phyloP scores from a whole-genome alignment of 2,888 invertebrate species.

The Limnephilus rhombicus region DNA sequence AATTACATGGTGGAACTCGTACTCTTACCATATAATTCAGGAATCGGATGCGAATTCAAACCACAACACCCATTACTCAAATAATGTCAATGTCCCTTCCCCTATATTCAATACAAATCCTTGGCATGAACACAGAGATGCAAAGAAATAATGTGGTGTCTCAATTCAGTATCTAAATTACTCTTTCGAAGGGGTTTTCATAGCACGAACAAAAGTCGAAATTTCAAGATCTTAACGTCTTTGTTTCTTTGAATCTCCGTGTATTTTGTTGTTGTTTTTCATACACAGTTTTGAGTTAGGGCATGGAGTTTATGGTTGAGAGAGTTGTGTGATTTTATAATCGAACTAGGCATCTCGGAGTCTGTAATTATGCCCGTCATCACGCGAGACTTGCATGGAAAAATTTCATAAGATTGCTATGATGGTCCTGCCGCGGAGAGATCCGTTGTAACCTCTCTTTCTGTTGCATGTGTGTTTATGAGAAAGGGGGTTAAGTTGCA shows the following conservation, averaged over 20 bases:
- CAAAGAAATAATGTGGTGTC: not conserved
- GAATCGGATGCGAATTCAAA: not conserved
- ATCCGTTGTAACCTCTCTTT: not conserved
- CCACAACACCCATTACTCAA: not conserved
- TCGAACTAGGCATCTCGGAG: not conserved
- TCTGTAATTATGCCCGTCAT: not conserved
- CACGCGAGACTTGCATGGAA: not conserved
- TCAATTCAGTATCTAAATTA: not conserved
- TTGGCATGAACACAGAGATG: not conserved
- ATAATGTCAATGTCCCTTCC: not conserved
- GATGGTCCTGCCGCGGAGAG: not conserved
- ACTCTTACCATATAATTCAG: not conserved
- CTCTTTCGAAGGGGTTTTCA: not conserved
- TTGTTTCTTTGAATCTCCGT: not conserved
- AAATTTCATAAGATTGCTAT: not conserved
- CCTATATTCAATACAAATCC: not conserved
- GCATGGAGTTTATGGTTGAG: not conserved
- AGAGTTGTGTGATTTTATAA: not conserved
- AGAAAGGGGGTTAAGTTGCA: not conserved
- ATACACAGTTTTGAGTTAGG: not conserved
- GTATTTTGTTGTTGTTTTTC: not conserved
- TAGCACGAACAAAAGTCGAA: not conserved
- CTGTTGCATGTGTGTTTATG: not conserved
- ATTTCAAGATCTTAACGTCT: not conserved
- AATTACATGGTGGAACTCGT: not conserved